Percentiles rank a stretch among this genome's conserved stretches.
Conservation (phyloP, 2,797 vertebrate genomes). For the Pterois miles region DNA sequence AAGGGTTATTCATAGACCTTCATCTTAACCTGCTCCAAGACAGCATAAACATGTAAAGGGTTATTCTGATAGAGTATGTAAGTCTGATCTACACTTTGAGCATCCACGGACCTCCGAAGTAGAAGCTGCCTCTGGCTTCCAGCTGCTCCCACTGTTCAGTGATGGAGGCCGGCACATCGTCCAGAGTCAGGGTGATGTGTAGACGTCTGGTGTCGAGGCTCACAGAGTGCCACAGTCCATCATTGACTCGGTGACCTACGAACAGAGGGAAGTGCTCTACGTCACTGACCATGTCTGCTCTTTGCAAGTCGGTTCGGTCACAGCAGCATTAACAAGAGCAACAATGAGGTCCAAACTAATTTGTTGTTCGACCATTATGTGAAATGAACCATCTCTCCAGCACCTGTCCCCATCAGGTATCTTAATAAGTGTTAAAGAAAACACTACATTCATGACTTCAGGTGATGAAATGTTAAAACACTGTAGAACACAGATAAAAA, state of each 20-base stretch:
- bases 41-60: not conserved
- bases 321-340: not conserved
- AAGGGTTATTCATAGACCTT: too few relatives aligned
- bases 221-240: slow-evolving; percentile 91
- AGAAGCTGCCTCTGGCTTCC: slow-evolving; percentile 85
- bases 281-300: not conserved
- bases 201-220: slow-evolving; percentile 85
- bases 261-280: not conserved
- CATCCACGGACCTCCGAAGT: slow-evolving; percentile 87
- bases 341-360: not conserved
- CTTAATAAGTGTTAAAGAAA: too few relatives aligned
- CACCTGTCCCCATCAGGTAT: too few relatives aligned
- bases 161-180: slow-evolving; percentile 83
- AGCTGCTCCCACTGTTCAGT: slow-evolving; percentile 82
- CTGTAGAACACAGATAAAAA: too few relatives aligned
- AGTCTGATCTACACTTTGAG: not conserved
- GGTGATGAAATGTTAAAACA: too few relatives aligned
- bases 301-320: not conserved
- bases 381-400: too few relatives aligned
- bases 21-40: not conserved
- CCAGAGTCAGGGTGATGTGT: slow-evolving; percentile 86
- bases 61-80: not conserved
- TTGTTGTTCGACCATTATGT: too few relatives aligned
- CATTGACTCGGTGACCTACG: slow-evolving; percentile 85
- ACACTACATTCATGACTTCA: too few relatives aligned